These are phyloP conservation scores for Strigops habroptila DNA, from an alignment of 2,113 vertebrate species.

Conservation along the genomic window DNA sequence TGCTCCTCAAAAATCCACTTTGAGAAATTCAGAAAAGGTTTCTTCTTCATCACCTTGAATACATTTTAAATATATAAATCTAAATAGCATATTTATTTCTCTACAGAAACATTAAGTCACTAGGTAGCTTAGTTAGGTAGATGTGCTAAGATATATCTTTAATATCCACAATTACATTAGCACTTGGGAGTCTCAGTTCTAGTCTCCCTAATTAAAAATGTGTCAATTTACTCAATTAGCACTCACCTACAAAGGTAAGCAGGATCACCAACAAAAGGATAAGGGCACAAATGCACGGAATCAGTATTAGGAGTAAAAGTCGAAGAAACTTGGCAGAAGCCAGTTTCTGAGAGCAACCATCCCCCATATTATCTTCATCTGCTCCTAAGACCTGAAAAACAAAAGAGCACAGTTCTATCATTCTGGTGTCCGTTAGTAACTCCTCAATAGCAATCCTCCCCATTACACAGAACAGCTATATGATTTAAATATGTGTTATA, in stretches of 20 bases:
- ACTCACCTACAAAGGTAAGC: slow-evolving; percentile 81
- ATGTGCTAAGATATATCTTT: not conserved
- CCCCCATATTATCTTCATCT: slow-evolving; percentile 74
- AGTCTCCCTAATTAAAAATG: not conserved
- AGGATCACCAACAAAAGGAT: slow-evolving; percentile 78
- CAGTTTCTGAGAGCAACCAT: slow-evolving; percentile 78
- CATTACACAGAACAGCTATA: not conserved
- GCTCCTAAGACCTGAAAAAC: slow-evolving; percentile 71
- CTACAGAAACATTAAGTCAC: not conserved
- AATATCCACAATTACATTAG: not conserved
- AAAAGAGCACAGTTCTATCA: not conserved
- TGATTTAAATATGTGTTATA: not conserved
- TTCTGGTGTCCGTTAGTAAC: not conserved
- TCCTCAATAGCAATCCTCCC: not conserved
- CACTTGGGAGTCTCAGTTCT: not conserved
- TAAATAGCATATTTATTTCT: not conserved
- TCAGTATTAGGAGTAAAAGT: slow-evolving; percentile 77
- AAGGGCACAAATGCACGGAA: slow-evolving; percentile 82
- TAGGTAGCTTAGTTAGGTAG: not conserved
- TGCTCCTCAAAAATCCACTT: not conserved
- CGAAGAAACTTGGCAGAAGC: slow-evolving; percentile 73
- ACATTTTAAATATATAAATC: not conserved
- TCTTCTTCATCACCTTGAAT: not conserved
- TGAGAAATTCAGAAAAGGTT: not conserved
- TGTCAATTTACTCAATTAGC: not conserved